Conservation (phyloP, 2,113 vertebrate genomes). For the Reinhardtius hippoglossoides region DNA sequence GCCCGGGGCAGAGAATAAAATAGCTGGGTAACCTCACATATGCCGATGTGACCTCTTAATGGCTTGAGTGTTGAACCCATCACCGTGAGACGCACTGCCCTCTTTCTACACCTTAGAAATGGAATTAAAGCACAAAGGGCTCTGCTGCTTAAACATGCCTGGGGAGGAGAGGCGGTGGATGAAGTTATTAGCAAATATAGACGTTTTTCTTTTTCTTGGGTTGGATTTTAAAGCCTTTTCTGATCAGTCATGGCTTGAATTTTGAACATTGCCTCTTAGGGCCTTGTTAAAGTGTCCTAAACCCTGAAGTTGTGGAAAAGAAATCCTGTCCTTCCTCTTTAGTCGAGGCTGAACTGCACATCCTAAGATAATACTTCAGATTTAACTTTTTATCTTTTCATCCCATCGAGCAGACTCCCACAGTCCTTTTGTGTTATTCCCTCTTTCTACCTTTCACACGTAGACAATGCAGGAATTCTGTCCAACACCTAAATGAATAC, state of each 20-base stretch:
- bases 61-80: conserved; percentile 2
- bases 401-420: background rate
- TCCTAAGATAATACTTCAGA: background rate
- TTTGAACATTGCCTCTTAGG: background rate
- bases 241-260: background rate
- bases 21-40: conserved; percentile 16
- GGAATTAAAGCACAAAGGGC: conserved; percentile 27
- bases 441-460: conserved; percentile 22
- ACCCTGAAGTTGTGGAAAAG: conserved; percentile 38
- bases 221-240: background rate
- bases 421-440: background rate
- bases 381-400: conserved; percentile 3
- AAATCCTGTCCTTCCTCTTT: background rate
- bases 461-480: conserved; percentile 42
- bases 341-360: background rate
- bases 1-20: conserved; percentile 14
- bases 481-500: conserved; percentile 46
- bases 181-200: conserved; percentile 1
- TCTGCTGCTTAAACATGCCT: conserved; percentile 9
- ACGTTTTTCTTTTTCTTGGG: background rate
- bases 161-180: background rate
- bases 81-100: background rate
- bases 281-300: conserved; percentile 8
- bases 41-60: conserved; percentile 52
- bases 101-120: conserved; percentile 40